Conservation (phyloP, 1,140 invertebrate genomes). For the Rhopalosiphum maidis region DNA sequence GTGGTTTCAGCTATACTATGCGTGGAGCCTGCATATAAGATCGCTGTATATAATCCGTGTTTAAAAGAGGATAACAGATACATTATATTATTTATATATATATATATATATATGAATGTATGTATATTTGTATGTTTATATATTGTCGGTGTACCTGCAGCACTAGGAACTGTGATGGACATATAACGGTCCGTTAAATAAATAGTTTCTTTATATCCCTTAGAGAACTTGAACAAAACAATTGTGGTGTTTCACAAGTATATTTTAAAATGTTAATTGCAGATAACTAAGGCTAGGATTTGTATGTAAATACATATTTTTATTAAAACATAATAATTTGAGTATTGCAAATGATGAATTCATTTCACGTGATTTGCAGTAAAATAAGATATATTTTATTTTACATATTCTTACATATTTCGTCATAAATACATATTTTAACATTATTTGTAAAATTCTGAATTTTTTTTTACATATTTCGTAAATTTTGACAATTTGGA, state of each 20-base stretch:
- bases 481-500: too few species aligned
- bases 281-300: too few species aligned
- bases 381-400: too few species aligned
- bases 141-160: background rate
- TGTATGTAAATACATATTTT: too few species aligned
- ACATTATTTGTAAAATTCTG: too few species aligned
- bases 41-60: background rate
- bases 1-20: background rate
- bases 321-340: too few species aligned
- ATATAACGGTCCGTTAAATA: background rate
- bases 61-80: background rate
- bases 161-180: background rate
- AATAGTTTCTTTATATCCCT: background rate
- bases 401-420: too few species aligned
- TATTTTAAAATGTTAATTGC: background rate
- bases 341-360: too few species aligned
- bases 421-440: too few species aligned
- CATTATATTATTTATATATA: background rate
- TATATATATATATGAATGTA: background rate
- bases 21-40: background rate
- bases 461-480: too few species aligned
- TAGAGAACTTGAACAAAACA: background rate
- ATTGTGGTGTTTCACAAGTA: background rate
- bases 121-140: background rate
- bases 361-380: too few species aligned